Conservation (phyloP, 2,888 invertebrate genomes). For the Ecliptopera silaceata region DNA sequence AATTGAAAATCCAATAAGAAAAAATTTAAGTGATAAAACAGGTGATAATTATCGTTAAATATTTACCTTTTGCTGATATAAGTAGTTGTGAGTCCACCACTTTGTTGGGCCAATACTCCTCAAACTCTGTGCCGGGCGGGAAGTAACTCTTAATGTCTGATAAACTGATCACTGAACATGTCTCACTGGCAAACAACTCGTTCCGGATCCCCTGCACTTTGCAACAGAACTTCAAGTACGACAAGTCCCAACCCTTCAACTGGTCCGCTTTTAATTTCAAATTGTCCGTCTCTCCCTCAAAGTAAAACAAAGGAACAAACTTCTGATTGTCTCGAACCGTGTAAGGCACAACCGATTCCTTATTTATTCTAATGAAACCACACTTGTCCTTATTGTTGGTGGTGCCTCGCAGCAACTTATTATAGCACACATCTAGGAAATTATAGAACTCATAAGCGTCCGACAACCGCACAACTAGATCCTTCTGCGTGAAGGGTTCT, state of each 20-base stretch:
- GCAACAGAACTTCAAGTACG: slow-evolving; percentile 96
- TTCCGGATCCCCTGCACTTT: slow-evolving; percentile 96
- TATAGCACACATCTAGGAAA: slow-evolving; percentile 94
- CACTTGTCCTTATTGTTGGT: slow-evolving; percentile 90
- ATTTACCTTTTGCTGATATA: slow-evolving; percentile 85
- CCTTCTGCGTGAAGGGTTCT: slow-evolving; percentile 93
- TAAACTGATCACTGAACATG: slow-evolving; percentile 94
- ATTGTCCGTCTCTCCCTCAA: slow-evolving; percentile 95
- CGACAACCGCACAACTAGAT: slow-evolving; percentile 93
- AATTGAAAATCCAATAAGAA: no score
- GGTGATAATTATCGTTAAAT: neutral
- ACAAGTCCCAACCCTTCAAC: slow-evolving; percentile 95
- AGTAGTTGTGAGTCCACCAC: slow-evolving; percentile 92
- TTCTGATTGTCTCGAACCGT: slow-evolving; percentile 92
- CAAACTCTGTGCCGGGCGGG: slow-evolving; percentile 94
- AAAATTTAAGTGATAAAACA: neutral
- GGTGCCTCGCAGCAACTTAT: slow-evolving; percentile 89
- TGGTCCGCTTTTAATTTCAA: slow-evolving; percentile 93
- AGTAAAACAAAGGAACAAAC: slow-evolving; percentile 95
- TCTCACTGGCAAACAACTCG: slow-evolving; percentile 95
- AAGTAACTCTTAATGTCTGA: slow-evolving; percentile 95
- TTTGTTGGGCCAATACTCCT: slow-evolving; percentile 96
- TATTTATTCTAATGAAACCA: slow-evolving; percentile 95
- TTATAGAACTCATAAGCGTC: slow-evolving; percentile 96
- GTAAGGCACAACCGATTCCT: slow-evolving; percentile 96